Base-by-base conservation (phyloP, 2,888 invertebrate genomes). In the Aromia moschata region DNA sequence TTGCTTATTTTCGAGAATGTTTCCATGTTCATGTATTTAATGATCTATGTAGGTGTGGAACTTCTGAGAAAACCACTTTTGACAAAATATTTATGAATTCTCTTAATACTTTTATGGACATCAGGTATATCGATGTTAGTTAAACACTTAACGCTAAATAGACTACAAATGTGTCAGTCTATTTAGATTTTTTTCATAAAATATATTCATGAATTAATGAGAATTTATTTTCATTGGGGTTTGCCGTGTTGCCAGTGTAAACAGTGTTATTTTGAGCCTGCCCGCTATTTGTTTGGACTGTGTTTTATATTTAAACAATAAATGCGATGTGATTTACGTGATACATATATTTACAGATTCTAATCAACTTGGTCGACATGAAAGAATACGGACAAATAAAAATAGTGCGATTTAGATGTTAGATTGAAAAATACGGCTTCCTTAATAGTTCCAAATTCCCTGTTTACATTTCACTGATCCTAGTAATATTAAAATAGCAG, bases 121-220 rank as follows among this genome's bases (percentile, higher is more conserved):
- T 17, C 11, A 49, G 38, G 37, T 25, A 38, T 18, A 40, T 49
- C 38, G 2, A 25, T 38, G 25, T 49, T 49, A 14, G 38, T 1
- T 18, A 38, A 49, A 49, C 38, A 49, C 49, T 49, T n/a, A 5
- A 20, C 5, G 49, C 20, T 38, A 49, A 49, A 49, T 49, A 49
- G 49, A 49, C 49, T 49, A 49, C 49, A 49, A 49, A 49, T 49
- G 36, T 40, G 49, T 49, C 49, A 49, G 49, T 49, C 38, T 49
- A 49, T 49, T 49, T 49, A 49, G 18, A 49, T 20, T 49, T 49
- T 46, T 49, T 40, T 33, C 33, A 30, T 40, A 49, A 49, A 49
- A 49, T 49, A 38, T 49, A 49, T 20, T 37, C 36, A 11, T 38
- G 37, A 38, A 18, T 38, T 18, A 15, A 14, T 11, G 12, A 20